Conservation (phyloP, 2,888 invertebrate genomes). For the Amphiduros pacificus region DNA sequence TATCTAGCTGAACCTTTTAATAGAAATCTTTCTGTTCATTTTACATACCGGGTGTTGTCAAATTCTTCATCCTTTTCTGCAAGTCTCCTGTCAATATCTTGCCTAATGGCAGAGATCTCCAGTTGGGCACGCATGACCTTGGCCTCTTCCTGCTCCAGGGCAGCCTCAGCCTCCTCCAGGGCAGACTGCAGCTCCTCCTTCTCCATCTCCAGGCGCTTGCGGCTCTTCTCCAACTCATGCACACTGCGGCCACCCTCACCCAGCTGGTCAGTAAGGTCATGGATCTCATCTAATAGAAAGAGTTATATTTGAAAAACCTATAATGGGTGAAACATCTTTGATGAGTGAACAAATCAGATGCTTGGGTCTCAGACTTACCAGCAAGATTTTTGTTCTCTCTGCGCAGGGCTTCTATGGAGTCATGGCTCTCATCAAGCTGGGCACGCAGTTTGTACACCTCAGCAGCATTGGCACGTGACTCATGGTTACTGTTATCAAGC, state of each 20-base stretch:
- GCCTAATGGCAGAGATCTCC: conserved; percentile 96
- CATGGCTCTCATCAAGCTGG: conserved; percentile 95
- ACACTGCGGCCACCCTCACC: conserved; percentile 99
- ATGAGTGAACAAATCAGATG: too few relatives aligned
- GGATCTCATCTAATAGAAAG: too few relatives aligned
- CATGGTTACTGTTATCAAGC: conserved; percentile 98
- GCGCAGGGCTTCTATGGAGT: conserved; percentile 95
- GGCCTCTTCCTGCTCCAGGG: conserved; percentile 99
- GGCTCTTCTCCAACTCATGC: conserved; percentile 98
- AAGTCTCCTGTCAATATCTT: conserved; percentile 98
- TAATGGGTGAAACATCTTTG: too few relatives aligned
- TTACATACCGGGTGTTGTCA: conserved; percentile 84
- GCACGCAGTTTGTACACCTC: conserved; percentile 98
- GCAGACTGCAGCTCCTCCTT: conserved; percentile 99
- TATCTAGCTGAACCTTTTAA: too few relatives aligned
- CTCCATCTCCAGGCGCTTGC: conserved; percentile 97
- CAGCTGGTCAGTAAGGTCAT: conserved; percentile 98
- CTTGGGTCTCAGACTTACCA: too few relatives aligned
- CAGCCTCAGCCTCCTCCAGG: conserved; percentile 97
- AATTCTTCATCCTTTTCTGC: conserved; percentile 99
- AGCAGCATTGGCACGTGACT: conserved; percentile 99
- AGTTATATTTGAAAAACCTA: too few relatives aligned
- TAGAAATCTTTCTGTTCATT: too few relatives aligned
- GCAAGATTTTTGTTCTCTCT: conserved; percentile 99
- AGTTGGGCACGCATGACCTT: conserved; percentile 88